Evolutionary conservation across 2,113 vertebrate genomes (phyloP).

Genomic region (Syngnathus scovelli): DNA sequence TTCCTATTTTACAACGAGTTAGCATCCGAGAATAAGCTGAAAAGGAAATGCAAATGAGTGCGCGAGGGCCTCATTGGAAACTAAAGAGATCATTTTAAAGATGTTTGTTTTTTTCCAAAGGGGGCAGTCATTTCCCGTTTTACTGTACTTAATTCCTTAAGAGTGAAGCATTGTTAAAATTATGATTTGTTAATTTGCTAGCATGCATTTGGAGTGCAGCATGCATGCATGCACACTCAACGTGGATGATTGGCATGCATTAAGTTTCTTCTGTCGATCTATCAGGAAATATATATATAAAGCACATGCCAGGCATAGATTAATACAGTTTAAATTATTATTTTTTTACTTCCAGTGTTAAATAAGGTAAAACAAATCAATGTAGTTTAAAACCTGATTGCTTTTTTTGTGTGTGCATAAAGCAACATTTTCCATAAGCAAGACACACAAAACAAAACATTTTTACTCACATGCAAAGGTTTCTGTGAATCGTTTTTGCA

Average conservation of each 20-base stretch:
- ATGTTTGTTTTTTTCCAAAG: not conserved
- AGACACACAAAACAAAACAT: not conserved
- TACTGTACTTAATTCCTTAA: not conserved
- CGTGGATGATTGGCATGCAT: not conserved
- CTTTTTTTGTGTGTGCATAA: not conserved
- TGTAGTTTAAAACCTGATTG: not conserved
- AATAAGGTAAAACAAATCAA: not conserved
- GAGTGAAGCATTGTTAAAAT: not conserved
- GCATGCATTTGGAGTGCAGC: not conserved
- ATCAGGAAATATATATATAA: not conserved
- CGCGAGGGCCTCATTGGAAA: slow-evolving; percentile 42
- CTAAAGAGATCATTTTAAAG: slow-evolving; percentile 16
- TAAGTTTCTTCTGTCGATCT: not conserved
- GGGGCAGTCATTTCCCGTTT: not conserved
- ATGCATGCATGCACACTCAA: not conserved
- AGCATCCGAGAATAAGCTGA: slow-evolving; percentile 62
- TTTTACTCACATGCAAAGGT: not conserved
- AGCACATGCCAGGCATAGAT: not conserved
- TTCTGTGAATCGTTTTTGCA: not conserved
- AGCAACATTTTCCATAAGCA: not conserved
- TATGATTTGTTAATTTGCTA: not conserved
- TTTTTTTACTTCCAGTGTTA: not conserved
- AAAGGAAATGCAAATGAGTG: slow-evolving; percentile 73
- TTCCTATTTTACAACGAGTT: slow-evolving; percentile 73
- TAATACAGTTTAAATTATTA: not conserved